Evolutionary conservation across 2,888 invertebrate genomes (phyloP), one percentile per base, ranked within the genome.

Genomic region (Amiota mariae): DNA sequence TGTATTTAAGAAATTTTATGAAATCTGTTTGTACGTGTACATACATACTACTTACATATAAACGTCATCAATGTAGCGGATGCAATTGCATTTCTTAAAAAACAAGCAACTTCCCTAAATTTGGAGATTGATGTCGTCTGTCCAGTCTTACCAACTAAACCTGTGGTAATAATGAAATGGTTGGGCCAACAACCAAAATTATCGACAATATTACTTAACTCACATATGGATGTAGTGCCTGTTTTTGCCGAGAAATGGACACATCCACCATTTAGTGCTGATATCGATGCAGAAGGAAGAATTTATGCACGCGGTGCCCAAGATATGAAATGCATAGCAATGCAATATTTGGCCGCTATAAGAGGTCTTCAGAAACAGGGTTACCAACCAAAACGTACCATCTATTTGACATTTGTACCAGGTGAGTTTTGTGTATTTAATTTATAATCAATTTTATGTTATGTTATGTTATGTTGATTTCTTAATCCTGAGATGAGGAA

Each of bases 171-270:
- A 36, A 92, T 98, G 82, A 95, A 95, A 74, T 94, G 96, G 93
- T 78, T 85, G 63, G 98, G 98, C 61, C 91, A 90, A 0, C 91
- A 95, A 71, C 94, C 95, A 0, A 87, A 91, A 0, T 89, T 95
- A 18, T 93, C 94, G 1, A 91, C 95, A 15, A 88, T 91, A 1
- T 90, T 94, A 63, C 91, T 99, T 15, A 98, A 98, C 89, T 97
- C 97, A 11, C 98, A 99, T 88, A 98, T 96, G 93, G 98, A 99
- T 88, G 98, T 99, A 0, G 98, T 98, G 0, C 97, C 98, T 11
- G 98, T 97, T 0, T 97, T 94, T 88, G 93, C 93, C 82, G 96
- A 97, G 90, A 92, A 91, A 83, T 98, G 98, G 98, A 95, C 92
- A 0, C 92, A 96, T 87, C 95, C 95, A 13, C 98, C 98, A 1